Percentiles rank a stretch among this genome's conserved stretches.
Evolutionary conservation across 1,140 invertebrate species (phyloP).

Genomic region (Drosophila sp.): DNA sequence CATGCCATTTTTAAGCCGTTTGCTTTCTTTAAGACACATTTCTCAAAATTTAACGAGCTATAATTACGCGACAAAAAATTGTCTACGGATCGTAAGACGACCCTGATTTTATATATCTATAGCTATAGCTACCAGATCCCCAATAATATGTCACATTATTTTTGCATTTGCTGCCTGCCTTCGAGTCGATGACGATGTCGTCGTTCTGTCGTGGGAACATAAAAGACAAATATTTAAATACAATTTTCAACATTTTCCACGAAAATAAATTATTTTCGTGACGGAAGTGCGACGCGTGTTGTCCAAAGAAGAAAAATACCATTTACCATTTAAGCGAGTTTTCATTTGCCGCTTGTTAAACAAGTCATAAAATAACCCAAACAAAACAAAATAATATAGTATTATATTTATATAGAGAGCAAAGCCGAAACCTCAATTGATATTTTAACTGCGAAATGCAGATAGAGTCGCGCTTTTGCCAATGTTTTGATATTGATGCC

Average conservation of each 20-base stretch:
- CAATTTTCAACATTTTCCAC: conserved; percentile 55
- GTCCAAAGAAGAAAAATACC: conserved; percentile 19
- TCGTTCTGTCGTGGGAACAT: conserved; percentile 42
- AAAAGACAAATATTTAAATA: conserved; percentile 18
- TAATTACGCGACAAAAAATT: conserved; percentile 48
- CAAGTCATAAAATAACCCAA: conserved; percentile 24
- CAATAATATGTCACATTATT: conserved; percentile 69
- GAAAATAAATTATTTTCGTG: conserved; percentile 53
- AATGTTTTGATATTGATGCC: conserved; percentile 51
- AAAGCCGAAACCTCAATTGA: conserved; percentile 40
- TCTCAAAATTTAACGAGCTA: conserved; percentile 64
- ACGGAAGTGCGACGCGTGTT: conserved; percentile 73
- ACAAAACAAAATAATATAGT: conserved; percentile 15
- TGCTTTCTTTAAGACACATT: conserved; percentile 42
- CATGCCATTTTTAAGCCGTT: conserved; percentile 23
- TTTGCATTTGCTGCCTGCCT: conserved; percentile 50
- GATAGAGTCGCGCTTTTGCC: conserved; percentile 61
- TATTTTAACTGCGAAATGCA: conserved; percentile 53
- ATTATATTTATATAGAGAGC: conserved; percentile 38
- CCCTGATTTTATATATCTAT: conserved; percentile 58
- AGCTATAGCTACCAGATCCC: conserved; percentile 20
- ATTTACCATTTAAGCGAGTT: conserved; percentile 58
- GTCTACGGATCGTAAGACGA: conserved; percentile 51
- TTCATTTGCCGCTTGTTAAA: conserved; percentile 28
- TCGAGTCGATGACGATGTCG: conserved; percentile 52